Evolutionary conservation across 2,888 invertebrate genomes (phyloP), one percentile per base, ranked within the genome.

Genomic region (Stenichneumon culpator): DNA sequence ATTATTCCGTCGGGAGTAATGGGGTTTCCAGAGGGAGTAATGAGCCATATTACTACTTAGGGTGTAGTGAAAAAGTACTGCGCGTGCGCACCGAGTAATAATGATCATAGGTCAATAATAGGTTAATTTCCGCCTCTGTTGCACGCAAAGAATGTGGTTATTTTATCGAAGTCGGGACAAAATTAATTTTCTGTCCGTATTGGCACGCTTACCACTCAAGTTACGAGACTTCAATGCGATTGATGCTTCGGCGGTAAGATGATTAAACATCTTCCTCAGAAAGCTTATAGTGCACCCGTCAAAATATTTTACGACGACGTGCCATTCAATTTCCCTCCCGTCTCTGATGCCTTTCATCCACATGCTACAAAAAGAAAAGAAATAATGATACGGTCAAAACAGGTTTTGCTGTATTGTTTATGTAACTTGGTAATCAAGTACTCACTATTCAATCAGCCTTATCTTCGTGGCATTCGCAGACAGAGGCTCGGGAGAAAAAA

Each of bases 371-470:
- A 83, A 79, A 72, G 28, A 82, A 79, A 52, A 65, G 44, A 65
- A 74, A 82, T 73, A 22, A 22, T 6, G 22, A 14, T 47, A 16
- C 2, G 44, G 14, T 67, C 22, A 1, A 11, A 7, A 67, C 0
- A 36, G 2, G 11, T 32, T 11, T 65, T 52, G 60, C 2, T 22
- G 28, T 16, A 63, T n/a, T 19, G 5, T 22, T 9, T 7, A 7
- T 19, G 28, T 6, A 36, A 25, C 3, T 5, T 11, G 39, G 6
- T 70, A 47, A 47, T 11, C 0, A n/a, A 65, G 25, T 79, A 90
- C 91, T 90, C 83, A 93, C 93, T 90, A 91, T 87, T 92, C 91
- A 65, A 93, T 93, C 52, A 93, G 75, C 83, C 90, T 89, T 72
- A 93, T 90, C 82, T 90, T 93, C 11, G 92, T 86, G 67, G 92